These are phyloP conservation scores for Oophaga pumilio DNA, from an alignment of 2,113 vertebrate genomes.

Conservation along the genomic window DNA sequence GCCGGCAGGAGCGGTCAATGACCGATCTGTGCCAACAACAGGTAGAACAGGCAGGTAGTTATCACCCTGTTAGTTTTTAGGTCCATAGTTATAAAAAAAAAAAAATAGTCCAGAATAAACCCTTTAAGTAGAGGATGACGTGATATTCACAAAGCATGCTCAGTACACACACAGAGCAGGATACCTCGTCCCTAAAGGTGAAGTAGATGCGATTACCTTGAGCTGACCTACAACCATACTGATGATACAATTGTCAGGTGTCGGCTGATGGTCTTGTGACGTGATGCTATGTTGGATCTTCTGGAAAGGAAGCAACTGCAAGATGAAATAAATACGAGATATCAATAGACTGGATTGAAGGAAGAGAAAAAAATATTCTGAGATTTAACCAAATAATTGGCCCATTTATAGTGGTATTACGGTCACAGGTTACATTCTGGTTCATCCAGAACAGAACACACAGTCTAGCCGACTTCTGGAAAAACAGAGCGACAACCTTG, in stretches of 20 bases:
- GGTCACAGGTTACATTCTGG: too few relatives aligned
- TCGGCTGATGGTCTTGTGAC: constrained; percentile 97
- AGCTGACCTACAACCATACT: constrained; percentile 99
- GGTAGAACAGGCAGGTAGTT: too few relatives aligned
- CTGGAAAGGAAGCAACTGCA: constrained; percentile 93
- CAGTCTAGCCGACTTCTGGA: too few relatives aligned
- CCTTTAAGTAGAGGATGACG: not conserved
- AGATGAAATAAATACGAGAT: constrained; percentile 38
- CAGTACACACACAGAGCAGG: not conserved
- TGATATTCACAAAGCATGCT: not conserved
- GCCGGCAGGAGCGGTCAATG: too few relatives aligned
- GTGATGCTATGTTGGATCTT: constrained; percentile 99
- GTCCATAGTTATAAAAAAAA: too few relatives aligned
- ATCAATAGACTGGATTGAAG: not conserved
- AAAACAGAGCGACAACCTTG: too few relatives aligned
- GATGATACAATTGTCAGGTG: constrained; percentile 95
- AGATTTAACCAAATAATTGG: too few relatives aligned
- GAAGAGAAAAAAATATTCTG: not conserved
- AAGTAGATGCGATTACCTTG: constrained; percentile 79
- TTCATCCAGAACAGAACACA: too few relatives aligned
- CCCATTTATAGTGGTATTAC: too few relatives aligned
- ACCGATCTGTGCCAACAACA: too few relatives aligned
- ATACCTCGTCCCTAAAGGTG: not conserved
- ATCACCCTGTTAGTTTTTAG: too few relatives aligned
- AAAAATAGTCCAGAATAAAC: not conserved